Conservation (phyloP, 2,113 vertebrate species). For the Pedionomus torquatus region DNA sequence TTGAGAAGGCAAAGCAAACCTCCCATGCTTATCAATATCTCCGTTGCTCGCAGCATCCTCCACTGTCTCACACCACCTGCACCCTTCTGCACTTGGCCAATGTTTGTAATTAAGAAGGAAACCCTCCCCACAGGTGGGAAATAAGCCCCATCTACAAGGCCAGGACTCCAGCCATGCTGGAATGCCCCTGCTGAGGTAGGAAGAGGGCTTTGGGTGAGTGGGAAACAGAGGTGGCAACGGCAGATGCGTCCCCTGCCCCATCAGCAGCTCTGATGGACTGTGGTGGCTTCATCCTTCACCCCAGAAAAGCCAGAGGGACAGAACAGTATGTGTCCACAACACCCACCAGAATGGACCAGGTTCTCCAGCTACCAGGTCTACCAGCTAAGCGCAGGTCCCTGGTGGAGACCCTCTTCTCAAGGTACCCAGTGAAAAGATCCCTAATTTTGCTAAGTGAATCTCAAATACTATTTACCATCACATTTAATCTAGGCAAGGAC, state of each 20-base stretch:
- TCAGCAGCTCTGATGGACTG: background rate
- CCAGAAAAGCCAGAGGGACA: background rate
- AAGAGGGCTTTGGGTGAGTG: background rate
- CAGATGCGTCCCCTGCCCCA: accelerated
- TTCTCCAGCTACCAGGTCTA: background rate
- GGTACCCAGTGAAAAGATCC: background rate
- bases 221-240: background rate
- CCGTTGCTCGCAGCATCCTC: background rate
- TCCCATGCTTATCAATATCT: background rate
- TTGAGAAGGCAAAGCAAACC: background rate
- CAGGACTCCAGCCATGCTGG: background rate
- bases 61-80: background rate
- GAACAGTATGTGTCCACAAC: background rate
- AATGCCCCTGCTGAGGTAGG: accelerated
- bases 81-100: background rate
- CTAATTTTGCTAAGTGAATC: accelerated
- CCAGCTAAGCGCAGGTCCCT: too few relatives aligned
- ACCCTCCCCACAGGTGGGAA: background rate
- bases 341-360: background rate
- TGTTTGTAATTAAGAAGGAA: background rate
- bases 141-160: background rate
- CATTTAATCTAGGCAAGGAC: background rate
- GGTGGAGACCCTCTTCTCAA: background rate
- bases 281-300: background rate
- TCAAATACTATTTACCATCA: background rate